A percentile compares a stretch with the other conserved stretches of the same genome.
Conservation (phyloP, 2,113 vertebrate genomes). For the Eretmochelys imbricata region DNA sequence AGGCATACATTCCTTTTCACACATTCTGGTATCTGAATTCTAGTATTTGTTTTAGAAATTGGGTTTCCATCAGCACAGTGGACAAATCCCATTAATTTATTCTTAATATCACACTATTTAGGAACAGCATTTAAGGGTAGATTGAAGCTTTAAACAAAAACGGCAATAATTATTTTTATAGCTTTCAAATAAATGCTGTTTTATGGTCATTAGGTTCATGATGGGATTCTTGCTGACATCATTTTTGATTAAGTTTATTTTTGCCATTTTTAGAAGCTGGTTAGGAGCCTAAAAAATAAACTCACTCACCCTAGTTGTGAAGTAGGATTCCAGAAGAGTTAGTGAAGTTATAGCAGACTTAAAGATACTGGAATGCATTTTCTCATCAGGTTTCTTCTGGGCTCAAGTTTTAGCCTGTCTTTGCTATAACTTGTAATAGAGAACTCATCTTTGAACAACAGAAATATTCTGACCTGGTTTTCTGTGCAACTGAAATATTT, state of each 20-base stretch:
- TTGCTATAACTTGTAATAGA: neutral
- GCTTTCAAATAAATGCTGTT: neutral
- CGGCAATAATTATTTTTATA: neutral
- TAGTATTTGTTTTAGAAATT: neutral
- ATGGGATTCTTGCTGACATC: neutral
- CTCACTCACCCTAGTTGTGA: neutral
- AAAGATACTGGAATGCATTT: constrained; percentile 58
- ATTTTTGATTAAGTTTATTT: neutral
- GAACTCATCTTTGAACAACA: neutral
- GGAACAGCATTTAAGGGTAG: neutral
- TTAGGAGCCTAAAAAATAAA: neutral
- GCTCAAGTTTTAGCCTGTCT: constrained; percentile 62
- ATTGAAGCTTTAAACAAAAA: neutral
- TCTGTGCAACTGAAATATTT: neutral
- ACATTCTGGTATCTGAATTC: neutral
- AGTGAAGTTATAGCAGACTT: constrained; percentile 26
- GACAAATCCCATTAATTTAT: neutral
- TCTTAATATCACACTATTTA: neutral
- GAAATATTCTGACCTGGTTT: constrained; percentile 20
- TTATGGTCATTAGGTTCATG: too few species aligned
- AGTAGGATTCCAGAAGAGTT: constrained; percentile 34
- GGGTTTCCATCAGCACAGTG: neutral
- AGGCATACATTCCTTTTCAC: neutral
- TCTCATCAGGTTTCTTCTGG: constrained; percentile 37
- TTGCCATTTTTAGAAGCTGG: neutral